Conservation (phyloP, 2,113 vertebrate species). For the Xenopus tropicalis region DNA sequence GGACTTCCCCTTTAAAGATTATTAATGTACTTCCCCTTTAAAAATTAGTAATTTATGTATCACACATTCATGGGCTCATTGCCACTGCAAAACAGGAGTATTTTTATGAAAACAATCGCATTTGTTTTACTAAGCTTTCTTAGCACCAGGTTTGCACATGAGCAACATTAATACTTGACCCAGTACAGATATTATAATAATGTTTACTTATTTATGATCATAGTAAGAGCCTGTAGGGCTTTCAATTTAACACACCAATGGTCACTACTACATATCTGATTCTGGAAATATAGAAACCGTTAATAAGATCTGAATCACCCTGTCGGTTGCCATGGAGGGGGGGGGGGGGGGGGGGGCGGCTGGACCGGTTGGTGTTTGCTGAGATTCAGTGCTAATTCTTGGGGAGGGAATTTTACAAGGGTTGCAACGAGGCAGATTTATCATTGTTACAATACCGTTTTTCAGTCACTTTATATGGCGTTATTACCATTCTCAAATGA, state of each 20-base stretch:
- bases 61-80: too few species aligned
- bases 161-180: slow-evolving; percentile 34
- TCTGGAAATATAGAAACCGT: slow-evolving; percentile 41
- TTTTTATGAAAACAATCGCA: not conserved
- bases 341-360: too few species aligned
- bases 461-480: slow-evolving; percentile 52
- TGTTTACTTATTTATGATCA: slow-evolving; percentile 44
- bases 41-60: too few species aligned
- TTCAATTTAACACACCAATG: slow-evolving; percentile 44
- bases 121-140: slow-evolving; percentile 14
- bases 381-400: not conserved
- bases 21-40: too few species aligned
- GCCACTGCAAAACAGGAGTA: too few species aligned
- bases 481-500: not conserved
- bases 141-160: slow-evolving; percentile 18
- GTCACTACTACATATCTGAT: slow-evolving; percentile 29
- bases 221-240: slow-evolving; percentile 36
- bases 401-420: not conserved
- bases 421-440: not conserved
- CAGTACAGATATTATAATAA: slow-evolving; percentile 33
- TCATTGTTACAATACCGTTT: not conserved
- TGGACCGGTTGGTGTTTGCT: not conserved
- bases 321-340: not conserved
- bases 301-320: slow-evolving; percentile 37
- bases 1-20: too few species aligned